These are phyloP conservation scores for Lithobates sylvaticus DNA, from an alignment of 2,797 vertebrate genomes.

Conservation along the genomic window DNA sequence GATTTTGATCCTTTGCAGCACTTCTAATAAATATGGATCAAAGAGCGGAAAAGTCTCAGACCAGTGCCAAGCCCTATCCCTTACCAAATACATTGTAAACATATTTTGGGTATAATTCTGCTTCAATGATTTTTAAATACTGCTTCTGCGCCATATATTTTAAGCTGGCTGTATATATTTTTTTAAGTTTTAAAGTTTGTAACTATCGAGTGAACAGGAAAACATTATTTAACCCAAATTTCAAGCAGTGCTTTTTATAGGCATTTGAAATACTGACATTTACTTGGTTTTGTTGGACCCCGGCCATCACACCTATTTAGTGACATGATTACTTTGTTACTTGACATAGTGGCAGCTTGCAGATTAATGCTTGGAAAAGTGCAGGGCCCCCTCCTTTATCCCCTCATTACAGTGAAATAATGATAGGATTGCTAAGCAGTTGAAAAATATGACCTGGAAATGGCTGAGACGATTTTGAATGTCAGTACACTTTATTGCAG, in stretches of 20 bases:
- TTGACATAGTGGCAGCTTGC: constrained; percentile 61
- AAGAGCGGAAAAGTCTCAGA: no score
- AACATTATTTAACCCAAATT: constrained; percentile 30
- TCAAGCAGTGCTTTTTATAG: constrained; percentile 43
- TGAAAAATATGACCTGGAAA: constrained; percentile 61
- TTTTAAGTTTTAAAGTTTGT: neutral
- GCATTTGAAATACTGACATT: constrained; percentile 55
- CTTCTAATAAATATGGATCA: no score
- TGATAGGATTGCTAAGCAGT: constrained; percentile 62
- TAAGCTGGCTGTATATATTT: neutral
- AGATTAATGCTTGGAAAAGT: constrained; percentile 59
- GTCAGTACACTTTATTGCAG: constrained; percentile 58
- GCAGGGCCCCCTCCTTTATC: constrained; percentile 56
- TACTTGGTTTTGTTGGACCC: constrained; percentile 57
- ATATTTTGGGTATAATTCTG: neutral
- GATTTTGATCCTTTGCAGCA: no score
- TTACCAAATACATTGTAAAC: neutral
- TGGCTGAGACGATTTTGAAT: constrained; percentile 59
- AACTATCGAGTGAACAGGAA: constrained; percentile 11
- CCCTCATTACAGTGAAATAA: constrained; percentile 62
- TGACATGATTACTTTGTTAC: constrained; percentile 58
- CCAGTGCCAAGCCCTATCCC: no score
- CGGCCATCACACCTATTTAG: constrained; percentile 61
- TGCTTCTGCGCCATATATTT: neutral
- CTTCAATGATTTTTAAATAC: neutral